These are phyloP conservation scores for Piaya cayana DNA, from an alignment of 2,113 vertebrate species.

Conservation along the genomic window DNA sequence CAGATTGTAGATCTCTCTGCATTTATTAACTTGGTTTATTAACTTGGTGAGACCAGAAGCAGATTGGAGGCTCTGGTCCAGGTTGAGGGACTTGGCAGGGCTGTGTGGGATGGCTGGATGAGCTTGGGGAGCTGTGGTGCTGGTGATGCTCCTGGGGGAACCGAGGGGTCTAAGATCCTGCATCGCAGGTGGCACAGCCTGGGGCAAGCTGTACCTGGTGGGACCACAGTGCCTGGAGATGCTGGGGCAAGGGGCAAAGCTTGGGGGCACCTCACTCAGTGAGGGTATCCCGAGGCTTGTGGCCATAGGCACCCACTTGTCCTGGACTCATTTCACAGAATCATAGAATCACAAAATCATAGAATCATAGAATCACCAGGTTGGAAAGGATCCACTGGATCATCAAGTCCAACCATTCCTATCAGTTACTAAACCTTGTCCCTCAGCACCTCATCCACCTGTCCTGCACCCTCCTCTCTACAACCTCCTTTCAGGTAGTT, in stretches of 20 bases:
- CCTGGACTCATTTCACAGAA: no score
- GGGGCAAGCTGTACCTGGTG: background rate
- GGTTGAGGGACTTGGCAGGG: background rate
- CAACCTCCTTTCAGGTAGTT: no score
- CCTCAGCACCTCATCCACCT: no score
- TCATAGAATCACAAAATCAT: no score
- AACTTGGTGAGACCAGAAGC: background rate
- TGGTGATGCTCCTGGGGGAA: background rate
- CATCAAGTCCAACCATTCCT: no score
- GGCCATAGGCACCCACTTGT: background rate
- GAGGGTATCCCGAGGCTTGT: fast-evolving
- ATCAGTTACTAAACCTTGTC: no score
- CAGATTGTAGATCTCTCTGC: background rate
- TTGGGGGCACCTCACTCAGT: background rate
- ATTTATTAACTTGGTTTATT: background rate
- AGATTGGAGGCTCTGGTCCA: background rate
- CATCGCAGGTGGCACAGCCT: fast-evolving
- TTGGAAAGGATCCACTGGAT: no score
- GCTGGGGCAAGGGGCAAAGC: background rate
- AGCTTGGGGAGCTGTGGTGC: background rate
- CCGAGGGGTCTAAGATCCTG: fast-evolving
- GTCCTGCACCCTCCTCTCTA: no score
- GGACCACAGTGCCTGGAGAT: background rate
- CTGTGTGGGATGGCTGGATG: background rate
- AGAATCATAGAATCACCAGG: no score